Conservation (phyloP, 1,140 invertebrate genomes). For the Kradibia gibbosae region DNA sequence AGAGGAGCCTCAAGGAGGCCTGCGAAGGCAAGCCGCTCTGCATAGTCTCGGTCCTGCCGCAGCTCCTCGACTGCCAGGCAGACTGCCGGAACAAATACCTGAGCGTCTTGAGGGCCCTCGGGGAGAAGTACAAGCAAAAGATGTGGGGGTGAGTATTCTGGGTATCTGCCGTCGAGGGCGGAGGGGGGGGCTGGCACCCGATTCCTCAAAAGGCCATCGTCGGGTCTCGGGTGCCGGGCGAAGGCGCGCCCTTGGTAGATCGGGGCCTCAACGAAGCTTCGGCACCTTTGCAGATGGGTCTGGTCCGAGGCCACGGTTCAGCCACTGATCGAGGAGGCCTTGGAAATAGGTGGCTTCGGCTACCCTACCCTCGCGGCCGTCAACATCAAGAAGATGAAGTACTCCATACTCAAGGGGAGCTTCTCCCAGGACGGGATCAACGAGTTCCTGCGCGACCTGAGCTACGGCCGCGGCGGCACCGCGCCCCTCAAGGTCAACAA, state of each 20-base stretch:
- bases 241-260: no score
- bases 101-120: slow-evolving; percentile 81
- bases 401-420: slow-evolving; percentile 92
- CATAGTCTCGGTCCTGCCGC: slow-evolving; percentile 94
- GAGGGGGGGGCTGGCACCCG: no score
- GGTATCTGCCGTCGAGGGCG: no score
- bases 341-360: slow-evolving; percentile 95
- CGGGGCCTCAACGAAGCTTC: no score
- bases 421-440: slow-evolving; percentile 96
- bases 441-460: slow-evolving; percentile 95
- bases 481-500: slow-evolving; percentile 89
- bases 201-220: no score
- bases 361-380: slow-evolving; percentile 96
- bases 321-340: slow-evolving; percentile 85
- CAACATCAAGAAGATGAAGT: slow-evolving; percentile 98
- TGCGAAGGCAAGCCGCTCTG: slow-evolving; percentile 93
- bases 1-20: slow-evolving; percentile 79
- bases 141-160: slow-evolving; percentile 93
- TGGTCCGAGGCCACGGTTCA: slow-evolving; percentile 95
- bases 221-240: no score
- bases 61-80: slow-evolving; percentile 97
- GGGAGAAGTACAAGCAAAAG: slow-evolving; percentile 96
- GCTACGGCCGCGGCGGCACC: slow-evolving; percentile 94
- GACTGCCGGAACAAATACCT: slow-evolving; percentile 94
- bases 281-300: slow-evolving; percentile 83